Evolutionary conservation across 2,797 vertebrate genomes (phyloP).

Genomic region (Pangasius krempfi): DNA sequence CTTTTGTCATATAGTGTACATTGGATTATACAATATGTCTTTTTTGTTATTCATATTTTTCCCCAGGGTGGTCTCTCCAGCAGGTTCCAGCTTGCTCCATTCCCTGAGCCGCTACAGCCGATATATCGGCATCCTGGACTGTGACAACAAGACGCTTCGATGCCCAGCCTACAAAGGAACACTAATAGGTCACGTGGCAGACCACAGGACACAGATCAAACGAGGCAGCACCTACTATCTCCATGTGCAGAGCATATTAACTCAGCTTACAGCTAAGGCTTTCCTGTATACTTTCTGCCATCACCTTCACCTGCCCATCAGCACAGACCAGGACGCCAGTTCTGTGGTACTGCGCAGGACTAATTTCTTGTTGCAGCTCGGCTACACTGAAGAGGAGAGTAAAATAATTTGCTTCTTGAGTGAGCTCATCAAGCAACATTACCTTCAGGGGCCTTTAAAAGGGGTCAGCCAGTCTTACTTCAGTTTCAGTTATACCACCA

Average conservation of each 20-base stretch:
- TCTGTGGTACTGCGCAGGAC: conserved; percentile 76
- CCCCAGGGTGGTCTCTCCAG: conserved; percentile 82
- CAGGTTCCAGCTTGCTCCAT: conserved; percentile 79
- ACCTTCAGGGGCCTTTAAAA: conserved; percentile 76
- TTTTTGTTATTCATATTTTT: background rate
- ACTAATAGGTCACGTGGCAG: conserved; percentile 84
- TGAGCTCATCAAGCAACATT: conserved; percentile 89
- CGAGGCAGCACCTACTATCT: conserved; percentile 94
- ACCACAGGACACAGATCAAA: conserved; percentile 94
- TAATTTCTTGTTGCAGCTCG: conserved; percentile 87
- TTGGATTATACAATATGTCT: background rate
- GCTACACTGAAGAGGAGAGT: conserved; percentile 86
- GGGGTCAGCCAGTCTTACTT: conserved; percentile 73
- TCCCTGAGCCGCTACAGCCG: conserved; percentile 92
- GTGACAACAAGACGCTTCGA: conserved; percentile 91
- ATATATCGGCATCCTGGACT: conserved; percentile 90
- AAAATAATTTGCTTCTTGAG: conserved; percentile 90
- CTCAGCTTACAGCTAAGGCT: conserved; percentile 87
- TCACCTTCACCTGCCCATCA: conserved; percentile 90
- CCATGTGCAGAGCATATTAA: conserved; percentile 87
- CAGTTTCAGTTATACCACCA: conserved; percentile 92
- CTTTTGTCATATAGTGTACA: background rate
- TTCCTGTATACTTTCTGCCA: conserved; percentile 95
- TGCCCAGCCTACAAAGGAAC: conserved; percentile 87
- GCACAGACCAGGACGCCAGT: conserved; percentile 73